Conservation (phyloP, 1,140 invertebrate species). For the Orius laevigatus region DNA sequence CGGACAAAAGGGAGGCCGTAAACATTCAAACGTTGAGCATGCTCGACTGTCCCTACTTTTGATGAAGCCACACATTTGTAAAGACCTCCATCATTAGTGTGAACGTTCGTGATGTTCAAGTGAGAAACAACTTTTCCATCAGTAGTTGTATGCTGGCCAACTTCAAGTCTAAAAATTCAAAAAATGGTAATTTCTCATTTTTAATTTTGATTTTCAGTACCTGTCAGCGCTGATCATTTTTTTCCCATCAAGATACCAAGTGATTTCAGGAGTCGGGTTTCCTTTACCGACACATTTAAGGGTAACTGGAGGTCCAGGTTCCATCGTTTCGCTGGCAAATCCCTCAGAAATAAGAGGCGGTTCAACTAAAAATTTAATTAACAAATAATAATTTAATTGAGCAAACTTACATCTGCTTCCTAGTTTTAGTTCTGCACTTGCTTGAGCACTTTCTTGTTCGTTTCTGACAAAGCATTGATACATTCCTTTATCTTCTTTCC, state of each 20-base stretch:
- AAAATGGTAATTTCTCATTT: not conserved
- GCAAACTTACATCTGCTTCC: constrained; percentile 64
- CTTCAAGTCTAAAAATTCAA: constrained; percentile 37
- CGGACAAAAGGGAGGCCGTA: constrained; percentile 80
- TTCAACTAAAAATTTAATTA: constrained; percentile 42
- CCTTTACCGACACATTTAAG: constrained; percentile 68
- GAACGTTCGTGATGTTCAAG: constrained; percentile 80
- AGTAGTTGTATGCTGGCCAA: constrained; percentile 73
- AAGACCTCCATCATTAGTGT: constrained; percentile 82
- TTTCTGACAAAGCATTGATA: constrained; percentile 92
- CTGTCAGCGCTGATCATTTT: constrained; percentile 63
- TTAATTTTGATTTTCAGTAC: too few relatives aligned
- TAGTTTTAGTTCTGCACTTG: constrained; percentile 78
- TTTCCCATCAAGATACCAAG: constrained; percentile 83
- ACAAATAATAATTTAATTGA: constrained; percentile 1
- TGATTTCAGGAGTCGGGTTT: constrained; percentile 87
- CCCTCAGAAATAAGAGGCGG: constrained; percentile 73
- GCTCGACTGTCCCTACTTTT: constrained; percentile 75
- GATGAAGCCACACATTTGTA: constrained; percentile 85
- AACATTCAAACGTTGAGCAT: constrained; percentile 76
- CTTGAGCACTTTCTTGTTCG: constrained; percentile 84
- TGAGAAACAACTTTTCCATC: constrained; percentile 87
- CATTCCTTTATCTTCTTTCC: constrained; percentile 92
- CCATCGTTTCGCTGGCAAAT: constrained; percentile 71
- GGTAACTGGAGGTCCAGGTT: constrained; percentile 69